Percentiles rank a stretch among this genome's conserved stretches.
Evolutionary conservation across 37 sponge, comb jelly and placozoan species (phyloP).

Genomic region (Tethya wilhelma): DNA sequence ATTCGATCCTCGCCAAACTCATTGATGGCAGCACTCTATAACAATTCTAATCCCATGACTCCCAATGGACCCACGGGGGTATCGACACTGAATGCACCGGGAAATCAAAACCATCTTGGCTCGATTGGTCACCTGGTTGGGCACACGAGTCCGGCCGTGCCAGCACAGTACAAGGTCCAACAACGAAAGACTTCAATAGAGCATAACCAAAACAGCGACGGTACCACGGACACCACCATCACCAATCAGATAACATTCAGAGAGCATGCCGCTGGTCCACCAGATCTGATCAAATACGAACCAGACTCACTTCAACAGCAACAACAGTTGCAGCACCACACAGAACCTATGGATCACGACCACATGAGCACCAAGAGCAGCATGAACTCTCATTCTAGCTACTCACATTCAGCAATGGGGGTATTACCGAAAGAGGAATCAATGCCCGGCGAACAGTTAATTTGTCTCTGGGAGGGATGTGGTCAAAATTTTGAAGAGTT

Average conservation of each 20-base stretch:
- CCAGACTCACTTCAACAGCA: background rate
- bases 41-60: slow-evolving; percentile 13
- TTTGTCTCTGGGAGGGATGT: slow-evolving; percentile 84
- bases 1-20: slow-evolving; percentile 72
- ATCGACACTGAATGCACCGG: background rate
- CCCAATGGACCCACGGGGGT: background rate
- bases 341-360: slow-evolving; percentile 25
- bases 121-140: slow-evolving; percentile 58
- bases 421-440: background rate
- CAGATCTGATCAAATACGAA: background rate
- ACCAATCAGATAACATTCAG: slow-evolving; percentile 68
- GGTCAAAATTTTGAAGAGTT: slow-evolving; percentile 51
- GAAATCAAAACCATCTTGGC: slow-evolving; percentile 8
- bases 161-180: slow-evolving; percentile 43
- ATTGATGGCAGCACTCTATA: slow-evolving; percentile 13
- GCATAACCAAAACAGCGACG: slow-evolving; percentile 52
- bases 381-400: background rate
- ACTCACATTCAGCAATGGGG: background rate
- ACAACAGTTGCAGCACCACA: background rate
- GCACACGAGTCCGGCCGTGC: background rate
- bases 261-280: background rate
- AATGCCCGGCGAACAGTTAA: background rate
- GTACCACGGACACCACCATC: slow-evolving; percentile 60
- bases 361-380: slow-evolving; percentile 2
- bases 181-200: slow-evolving; percentile 49